These are phyloP conservation scores for Colossoma macropomum DNA, from an alignment of 2,113 vertebrate species.

Conservation along the genomic window DNA sequence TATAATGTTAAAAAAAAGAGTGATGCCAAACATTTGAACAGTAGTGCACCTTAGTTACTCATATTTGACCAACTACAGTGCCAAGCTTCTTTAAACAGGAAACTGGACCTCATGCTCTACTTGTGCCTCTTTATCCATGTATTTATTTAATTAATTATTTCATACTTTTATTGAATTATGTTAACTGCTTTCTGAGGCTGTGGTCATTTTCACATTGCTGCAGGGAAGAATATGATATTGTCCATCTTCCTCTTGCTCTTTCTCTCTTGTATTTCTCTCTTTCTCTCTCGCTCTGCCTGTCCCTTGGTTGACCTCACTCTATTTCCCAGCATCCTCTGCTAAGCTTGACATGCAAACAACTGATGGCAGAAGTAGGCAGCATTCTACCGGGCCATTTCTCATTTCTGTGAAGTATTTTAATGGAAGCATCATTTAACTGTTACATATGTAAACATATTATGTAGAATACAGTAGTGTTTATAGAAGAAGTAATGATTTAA, in stretches of 20 bases:
- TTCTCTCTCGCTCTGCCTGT: conserved; percentile 53
- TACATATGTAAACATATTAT: no score
- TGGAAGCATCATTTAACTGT: no score
- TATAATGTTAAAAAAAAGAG: no score
- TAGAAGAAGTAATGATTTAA: no score
- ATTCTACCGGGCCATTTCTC: background rate
- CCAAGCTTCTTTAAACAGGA: background rate
- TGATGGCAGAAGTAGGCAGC: conserved; percentile 47
- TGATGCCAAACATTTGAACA: no score
- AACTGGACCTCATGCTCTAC: background rate
- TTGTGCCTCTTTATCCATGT: background rate
- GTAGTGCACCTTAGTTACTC: no score
- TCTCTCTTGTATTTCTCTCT: conserved; percentile 17
- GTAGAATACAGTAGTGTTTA: no score
- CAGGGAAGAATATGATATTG: conserved; percentile 41
- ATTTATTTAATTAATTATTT: conserved; percentile 21
- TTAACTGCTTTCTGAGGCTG: conserved; percentile 61
- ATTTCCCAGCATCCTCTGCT: conserved; percentile 53
- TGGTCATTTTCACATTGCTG: conserved; percentile 64
- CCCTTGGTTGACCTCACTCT: conserved; percentile 68
- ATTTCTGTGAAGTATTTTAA: background rate
- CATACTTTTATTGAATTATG: conserved; percentile 24
- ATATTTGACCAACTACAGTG: background rate
- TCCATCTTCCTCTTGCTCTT: conserved; percentile 31
- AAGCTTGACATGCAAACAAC: conserved; percentile 51